phyloP scores from a whole-genome alignment of 2,888 invertebrate genomes.

The Plagodis pulveraria region DNA sequence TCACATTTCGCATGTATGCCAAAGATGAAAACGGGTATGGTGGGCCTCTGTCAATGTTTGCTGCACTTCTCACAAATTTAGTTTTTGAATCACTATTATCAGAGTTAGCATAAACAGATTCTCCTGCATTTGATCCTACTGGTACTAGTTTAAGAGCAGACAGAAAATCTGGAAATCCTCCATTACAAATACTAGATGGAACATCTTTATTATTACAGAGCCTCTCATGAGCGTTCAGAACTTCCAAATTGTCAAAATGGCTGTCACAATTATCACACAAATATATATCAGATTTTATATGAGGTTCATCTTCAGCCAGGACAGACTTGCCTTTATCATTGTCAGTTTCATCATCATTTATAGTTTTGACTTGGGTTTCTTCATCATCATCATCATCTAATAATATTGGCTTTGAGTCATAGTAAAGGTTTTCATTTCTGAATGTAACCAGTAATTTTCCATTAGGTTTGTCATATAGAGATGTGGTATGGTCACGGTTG shows the following conservation, averaged over 20 bases:
- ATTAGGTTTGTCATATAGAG: constrained; percentile 87
- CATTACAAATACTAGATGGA: constrained; percentile 53
- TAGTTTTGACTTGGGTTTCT: constrained; percentile 20
- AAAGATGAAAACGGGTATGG: constrained; percentile 80
- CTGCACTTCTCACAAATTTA: constrained; percentile 63
- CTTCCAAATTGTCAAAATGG: constrained; percentile 85
- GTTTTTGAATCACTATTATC: constrained; percentile 53
- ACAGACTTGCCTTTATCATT: constrained; percentile 6
- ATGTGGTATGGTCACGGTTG: constrained; percentile 90
- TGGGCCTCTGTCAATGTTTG: constrained; percentile 70
- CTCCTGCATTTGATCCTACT: constrained; percentile 43
- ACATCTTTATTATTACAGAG: constrained; percentile 69
- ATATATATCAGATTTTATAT: constrained; percentile 87
- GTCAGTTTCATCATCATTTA: constrained; percentile 9
- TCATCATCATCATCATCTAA: constrained; percentile 30
- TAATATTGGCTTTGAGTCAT: constrained; percentile 55
- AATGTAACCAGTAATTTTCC: constrained; percentile 89
- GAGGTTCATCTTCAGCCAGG: constrained; percentile 47
- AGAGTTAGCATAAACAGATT: constrained; percentile 31
- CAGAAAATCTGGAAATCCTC: constrained; percentile 69
- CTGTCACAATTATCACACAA: constrained; percentile 91
- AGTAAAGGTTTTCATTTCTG: constrained; percentile 89
- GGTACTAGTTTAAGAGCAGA: constrained; percentile 69
- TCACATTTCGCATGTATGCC: constrained; percentile 71
- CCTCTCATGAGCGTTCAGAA: constrained; percentile 73